A percentile compares a stretch with the other conserved stretches of the same genome.
Evolutionary conservation across 1,140 invertebrate species (phyloP).

Genomic region (Sinella curviseta): DNA sequence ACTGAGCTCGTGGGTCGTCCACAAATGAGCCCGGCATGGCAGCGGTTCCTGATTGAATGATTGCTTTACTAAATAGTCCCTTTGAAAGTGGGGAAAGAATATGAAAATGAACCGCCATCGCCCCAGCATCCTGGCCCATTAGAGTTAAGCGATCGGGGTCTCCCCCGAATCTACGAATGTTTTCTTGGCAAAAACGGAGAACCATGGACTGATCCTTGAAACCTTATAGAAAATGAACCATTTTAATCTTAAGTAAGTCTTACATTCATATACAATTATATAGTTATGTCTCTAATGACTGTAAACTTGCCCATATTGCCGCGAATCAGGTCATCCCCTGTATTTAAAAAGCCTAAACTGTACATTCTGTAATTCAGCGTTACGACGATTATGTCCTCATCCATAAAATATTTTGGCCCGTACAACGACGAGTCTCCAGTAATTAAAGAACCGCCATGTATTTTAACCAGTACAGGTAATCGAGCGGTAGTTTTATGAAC

Average conservation of each 20-base stretch:
- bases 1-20: constrained; percentile 38
- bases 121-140: background rate
- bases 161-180: constrained; percentile 17
- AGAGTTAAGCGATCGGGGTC: constrained; percentile 2
- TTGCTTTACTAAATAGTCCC: constrained; percentile 52
- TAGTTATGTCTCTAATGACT: background rate
- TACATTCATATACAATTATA: background rate
- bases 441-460: constrained; percentile 64
- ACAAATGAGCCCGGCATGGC: constrained; percentile 52
- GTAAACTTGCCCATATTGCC: background rate
- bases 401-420: constrained; percentile 15
- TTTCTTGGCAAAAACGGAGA: constrained; percentile 16
- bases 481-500: constrained; percentile 9
- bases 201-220: constrained; percentile 8
- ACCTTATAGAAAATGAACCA: background rate
- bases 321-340: constrained; percentile 4
- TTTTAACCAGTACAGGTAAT: constrained; percentile 58
- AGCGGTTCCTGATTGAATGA: constrained; percentile 53
- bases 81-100: constrained; percentile 14
- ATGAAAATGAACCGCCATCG: constrained; percentile 5
- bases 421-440: constrained; percentile 54
- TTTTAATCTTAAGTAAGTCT: background rate
- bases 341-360: constrained; percentile 5
- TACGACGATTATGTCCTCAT: constrained; percentile 21
- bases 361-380: constrained; percentile 21